Base-by-base conservation (phyloP, 2,888 invertebrate species). In the Sminthurides aquaticus region DNA sequence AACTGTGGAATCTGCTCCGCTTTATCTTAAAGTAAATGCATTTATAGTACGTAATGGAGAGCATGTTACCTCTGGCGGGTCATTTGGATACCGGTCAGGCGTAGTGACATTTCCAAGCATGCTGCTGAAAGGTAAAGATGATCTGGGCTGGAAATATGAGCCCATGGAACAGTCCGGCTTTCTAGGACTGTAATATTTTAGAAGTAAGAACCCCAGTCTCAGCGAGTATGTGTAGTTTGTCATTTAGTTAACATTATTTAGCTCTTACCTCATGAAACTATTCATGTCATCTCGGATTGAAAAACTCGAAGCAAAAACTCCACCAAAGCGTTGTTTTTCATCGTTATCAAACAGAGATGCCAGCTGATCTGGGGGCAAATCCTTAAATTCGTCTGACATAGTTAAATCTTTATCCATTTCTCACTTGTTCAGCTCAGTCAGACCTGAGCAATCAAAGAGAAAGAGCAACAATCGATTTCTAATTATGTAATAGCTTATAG, bases 41-140 rank as follows among this genome's bases (percentile, higher is more conserved):
- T n/a, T n/a, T n/a, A n/a, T n/a, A n/a, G n/a, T n/a, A n/a, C n/a
- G n/a, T n/a, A n/a, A n/a, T n/a, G n/a, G n/a, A n/a, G n/a, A n/a
- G n/a, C n/a, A n/a, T n/a, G 8, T 28, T 62, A 62, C 62, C 62
- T 55, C 62, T 2, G 55, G 62, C 24, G 54, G 20, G 26, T 62
- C 62, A 34, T 54, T 18, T 1, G 29, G 56, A 28, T 24, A 27
- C 20, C 55, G 25, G 24, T 43, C 28, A 25, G 15, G 3, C 25
- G 2, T 24, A n/a, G 24, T 22, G 2, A 25, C 11, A 26, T 56
- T 29, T 3, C 29, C 62, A 22, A 20, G 27, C 22, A 55, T 26
- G 20, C 54, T 28, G 20, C 22, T 52, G 52, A 52, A 52, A 18
- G 62, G 62, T 3, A 26, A 55, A 8, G 62, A 62, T 20, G 62